Percentiles rank a stretch among this genome's conserved stretches.
phyloP scores from a whole-genome alignment of 2,797 vertebrate species.

The Cossypha caffra region DNA sequence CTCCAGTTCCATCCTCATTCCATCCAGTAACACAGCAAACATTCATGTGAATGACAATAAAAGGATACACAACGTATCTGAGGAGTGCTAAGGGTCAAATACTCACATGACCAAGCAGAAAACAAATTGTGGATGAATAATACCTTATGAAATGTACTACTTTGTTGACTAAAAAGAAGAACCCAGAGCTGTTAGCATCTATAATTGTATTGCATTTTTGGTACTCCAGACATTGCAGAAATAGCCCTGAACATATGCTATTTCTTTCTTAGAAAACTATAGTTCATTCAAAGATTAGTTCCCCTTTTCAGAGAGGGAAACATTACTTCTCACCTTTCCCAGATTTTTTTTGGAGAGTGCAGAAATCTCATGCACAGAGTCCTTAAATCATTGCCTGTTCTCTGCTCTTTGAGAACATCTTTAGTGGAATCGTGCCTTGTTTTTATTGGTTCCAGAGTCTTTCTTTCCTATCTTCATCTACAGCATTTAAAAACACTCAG shows the following conservation, averaged over 20 bases:
- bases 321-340: neutral
- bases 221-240: neutral
- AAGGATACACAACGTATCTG: fast-evolving
- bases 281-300: neutral
- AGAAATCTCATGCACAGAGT: neutral
- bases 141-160: neutral
- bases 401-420: neutral
- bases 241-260: neutral
- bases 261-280: neutral
- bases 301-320: neutral
- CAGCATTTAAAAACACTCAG: neutral
- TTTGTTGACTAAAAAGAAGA: neutral
- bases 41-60: neutral
- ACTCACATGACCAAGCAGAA: neutral
- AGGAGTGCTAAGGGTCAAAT: neutral
- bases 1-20: neutral
- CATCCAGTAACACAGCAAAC: neutral
- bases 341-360: neutral
- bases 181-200: neutral
- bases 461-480: neutral
- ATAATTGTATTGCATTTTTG: neutral
- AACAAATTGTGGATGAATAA: neutral
- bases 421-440: neutral
- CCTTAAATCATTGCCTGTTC: neutral
- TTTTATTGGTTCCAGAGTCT: neutral